Evolutionary conservation across 1,140 invertebrate genomes (phyloP).

Genomic region (Lepidurus packardi): DNA sequence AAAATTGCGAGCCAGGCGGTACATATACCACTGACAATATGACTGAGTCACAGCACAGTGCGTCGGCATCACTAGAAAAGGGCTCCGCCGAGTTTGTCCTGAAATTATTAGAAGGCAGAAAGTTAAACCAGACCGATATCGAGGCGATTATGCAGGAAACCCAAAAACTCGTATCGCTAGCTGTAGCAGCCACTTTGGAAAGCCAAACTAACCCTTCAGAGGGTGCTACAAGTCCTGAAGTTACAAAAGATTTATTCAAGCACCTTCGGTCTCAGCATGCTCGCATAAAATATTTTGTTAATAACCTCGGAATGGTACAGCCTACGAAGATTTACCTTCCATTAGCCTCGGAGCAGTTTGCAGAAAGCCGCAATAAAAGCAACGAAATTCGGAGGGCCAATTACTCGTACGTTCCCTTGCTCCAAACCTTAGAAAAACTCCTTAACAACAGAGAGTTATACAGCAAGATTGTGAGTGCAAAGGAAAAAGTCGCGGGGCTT

Average conservation of each 20-base stretch:
- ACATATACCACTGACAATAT: neutral
- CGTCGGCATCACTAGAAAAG: neutral
- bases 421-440: neutral
- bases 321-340: neutral
- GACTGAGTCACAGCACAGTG: neutral
- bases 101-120: neutral
- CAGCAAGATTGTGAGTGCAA: neutral
- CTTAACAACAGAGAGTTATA: neutral
- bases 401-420: neutral
- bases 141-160: neutral
- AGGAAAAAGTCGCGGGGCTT: neutral
- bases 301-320: neutral
- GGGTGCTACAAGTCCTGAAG: neutral
- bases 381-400: neutral
- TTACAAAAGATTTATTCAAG: neutral
- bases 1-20: neutral
- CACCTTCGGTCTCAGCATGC: neutral
- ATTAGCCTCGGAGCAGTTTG: neutral
- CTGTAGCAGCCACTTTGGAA: neutral
- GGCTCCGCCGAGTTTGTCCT: neutral
- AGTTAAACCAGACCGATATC: neutral
- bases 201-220: neutral
- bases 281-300: neutral
- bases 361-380: neutral
- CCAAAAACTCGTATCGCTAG: neutral